Conservation (phyloP, 2,888 invertebrate genomes). For the Trachelus tabidus region DNA sequence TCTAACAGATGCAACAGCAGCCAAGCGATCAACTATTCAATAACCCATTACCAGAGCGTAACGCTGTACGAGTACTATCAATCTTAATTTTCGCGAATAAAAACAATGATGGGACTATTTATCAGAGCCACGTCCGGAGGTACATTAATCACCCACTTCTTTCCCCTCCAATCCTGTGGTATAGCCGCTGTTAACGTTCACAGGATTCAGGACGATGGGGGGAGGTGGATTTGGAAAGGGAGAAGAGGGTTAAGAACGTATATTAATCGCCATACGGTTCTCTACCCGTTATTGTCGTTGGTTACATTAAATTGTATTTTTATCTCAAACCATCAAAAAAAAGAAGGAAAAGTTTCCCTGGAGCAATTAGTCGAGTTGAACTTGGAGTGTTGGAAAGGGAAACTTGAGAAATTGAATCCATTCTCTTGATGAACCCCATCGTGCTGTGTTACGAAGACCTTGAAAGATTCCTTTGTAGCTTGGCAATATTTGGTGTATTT, state of each 20-base stretch:
- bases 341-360: too few relatives aligned
- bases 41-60: background rate
- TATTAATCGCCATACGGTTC: conserved; percentile 3
- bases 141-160: conserved; percentile 24
- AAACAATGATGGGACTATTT: conserved; percentile 24
- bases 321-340: background rate
- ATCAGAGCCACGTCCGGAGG: conserved; percentile 17
- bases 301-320: background rate
- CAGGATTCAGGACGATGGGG: too few relatives aligned
- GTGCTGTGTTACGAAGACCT: too few relatives aligned
- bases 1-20: background rate
- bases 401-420: too few relatives aligned
- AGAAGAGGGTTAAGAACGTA: conserved; percentile 3
- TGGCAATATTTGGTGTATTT: too few relatives aligned
- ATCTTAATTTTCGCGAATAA: conserved; percentile 25
- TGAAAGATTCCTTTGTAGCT: too few relatives aligned
- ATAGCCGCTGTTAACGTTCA: too few relatives aligned
- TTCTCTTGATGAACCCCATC: too few relatives aligned
- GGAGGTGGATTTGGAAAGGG: too few relatives aligned
- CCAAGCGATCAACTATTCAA: conserved; percentile 1
- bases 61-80: conserved; percentile 8
- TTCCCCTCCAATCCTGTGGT: background rate
- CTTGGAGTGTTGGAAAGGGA: too few relatives aligned
- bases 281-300: conserved; percentile 1
- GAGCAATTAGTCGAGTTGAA: too few relatives aligned